Percentiles rank a stretch among this genome's conserved stretches.
These are phyloP conservation scores for Stenolophus ochropezus DNA, from an alignment of 2,888 invertebrate genomes.

Conservation along the genomic window DNA sequence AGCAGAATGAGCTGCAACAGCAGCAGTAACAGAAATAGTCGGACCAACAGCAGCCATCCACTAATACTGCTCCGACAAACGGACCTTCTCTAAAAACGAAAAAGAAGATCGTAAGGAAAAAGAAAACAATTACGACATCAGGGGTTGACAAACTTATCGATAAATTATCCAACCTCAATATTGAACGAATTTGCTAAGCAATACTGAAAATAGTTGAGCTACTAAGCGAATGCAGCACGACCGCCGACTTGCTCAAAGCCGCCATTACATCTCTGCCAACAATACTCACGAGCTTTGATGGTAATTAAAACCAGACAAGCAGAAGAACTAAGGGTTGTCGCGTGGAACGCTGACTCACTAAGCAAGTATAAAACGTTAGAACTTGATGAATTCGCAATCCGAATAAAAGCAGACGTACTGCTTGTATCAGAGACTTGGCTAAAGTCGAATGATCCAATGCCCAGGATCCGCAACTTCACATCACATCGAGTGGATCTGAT, in stretches of 20 bases:
- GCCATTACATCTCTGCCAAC: background rate
- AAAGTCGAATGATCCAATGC: background rate
- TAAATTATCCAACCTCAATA: too few relatives aligned
- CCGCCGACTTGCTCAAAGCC: background rate
- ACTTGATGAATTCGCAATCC: background rate
- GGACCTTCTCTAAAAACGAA: too few relatives aligned
- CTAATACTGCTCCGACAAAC: background rate
- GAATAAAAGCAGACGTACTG: background rate
- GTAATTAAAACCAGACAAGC: background rate
- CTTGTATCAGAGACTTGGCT: background rate
- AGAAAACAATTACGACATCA: too few relatives aligned
- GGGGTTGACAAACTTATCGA: too few relatives aligned
- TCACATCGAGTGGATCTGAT: background rate
- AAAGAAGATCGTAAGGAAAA: too few relatives aligned
- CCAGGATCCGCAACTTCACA: background rate
- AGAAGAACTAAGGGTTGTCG: background rate
- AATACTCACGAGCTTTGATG: background rate
- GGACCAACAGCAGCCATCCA: background rate
- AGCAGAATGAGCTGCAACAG: too few relatives aligned
- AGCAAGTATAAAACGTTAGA: background rate
- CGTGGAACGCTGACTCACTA: background rate
- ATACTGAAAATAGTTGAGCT: background rate
- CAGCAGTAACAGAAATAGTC: too few relatives aligned
- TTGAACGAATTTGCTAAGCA: too few relatives aligned
- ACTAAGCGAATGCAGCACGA: background rate